These are phyloP conservation scores for Temnothorax ravouxi DNA, from an alignment of 2,888 invertebrate species.

Conservation along the genomic window DNA sequence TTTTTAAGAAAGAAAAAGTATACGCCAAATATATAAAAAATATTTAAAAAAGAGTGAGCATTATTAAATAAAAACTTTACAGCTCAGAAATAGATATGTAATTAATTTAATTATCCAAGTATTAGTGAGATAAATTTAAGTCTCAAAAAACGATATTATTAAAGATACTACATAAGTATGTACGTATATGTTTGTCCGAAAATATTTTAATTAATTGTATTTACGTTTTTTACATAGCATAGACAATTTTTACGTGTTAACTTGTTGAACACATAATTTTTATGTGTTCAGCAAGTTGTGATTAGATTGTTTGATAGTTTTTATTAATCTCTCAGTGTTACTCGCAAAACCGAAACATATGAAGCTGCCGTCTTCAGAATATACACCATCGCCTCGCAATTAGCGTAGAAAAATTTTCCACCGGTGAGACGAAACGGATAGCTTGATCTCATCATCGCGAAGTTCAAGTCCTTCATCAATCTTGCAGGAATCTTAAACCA, in stretches of 20 bases:
- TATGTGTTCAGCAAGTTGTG: not conserved
- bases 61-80: too few relatives aligned
- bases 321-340: conserved; percentile 21
- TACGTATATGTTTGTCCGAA: not conserved
- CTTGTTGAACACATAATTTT: not conserved
- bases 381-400: conserved; percentile 17
- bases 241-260: not conserved
- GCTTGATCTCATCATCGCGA: conserved; percentile 30
- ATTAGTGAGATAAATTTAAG: too few relatives aligned
- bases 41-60: too few relatives aligned
- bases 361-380: conserved; percentile 28
- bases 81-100: too few relatives aligned
- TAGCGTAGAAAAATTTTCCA: conserved; percentile 38
- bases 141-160: too few relatives aligned
- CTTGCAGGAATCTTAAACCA: conserved; percentile 57
- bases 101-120: too few relatives aligned
- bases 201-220: conserved; percentile 33
- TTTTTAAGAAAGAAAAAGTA: too few relatives aligned
- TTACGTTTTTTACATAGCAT: not conserved
- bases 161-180: too few relatives aligned
- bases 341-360: conserved; percentile 38
- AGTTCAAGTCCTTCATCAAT: conserved; percentile 34
- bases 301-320: not conserved
- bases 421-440: conserved; percentile 29
- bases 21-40: too few relatives aligned